These are phyloP conservation scores for Oreohelix idahoensis DNA, from an alignment of 1,140 invertebrate genomes.

Conservation along the genomic window DNA sequence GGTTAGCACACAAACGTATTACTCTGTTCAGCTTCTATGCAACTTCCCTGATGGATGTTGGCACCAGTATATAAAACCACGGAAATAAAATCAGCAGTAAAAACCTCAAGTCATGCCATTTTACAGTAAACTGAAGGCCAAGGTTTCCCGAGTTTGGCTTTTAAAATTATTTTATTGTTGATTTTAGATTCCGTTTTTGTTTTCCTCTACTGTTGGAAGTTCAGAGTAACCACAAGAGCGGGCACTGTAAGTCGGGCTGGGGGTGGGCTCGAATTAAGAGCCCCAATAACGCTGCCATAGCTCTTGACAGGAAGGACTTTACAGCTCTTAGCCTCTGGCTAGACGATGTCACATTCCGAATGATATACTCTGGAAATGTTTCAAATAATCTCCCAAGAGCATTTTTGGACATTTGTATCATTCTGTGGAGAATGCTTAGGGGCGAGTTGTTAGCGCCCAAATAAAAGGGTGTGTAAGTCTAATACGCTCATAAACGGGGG, in stretches of 20 bases:
- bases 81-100: not conserved
- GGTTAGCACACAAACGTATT: not conserved
- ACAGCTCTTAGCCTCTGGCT: not conserved
- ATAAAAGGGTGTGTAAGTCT: too few relatives aligned
- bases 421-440: too few relatives aligned
- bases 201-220: not conserved
- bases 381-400: too few relatives aligned
- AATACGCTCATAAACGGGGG: too few relatives aligned
- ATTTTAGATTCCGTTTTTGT: not conserved
- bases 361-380: too few relatives aligned
- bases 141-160: not conserved
- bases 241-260: not conserved
- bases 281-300: not conserved
- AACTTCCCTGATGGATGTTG: not conserved
- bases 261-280: not conserved
- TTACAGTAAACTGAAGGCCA: not conserved
- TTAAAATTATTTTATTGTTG: not conserved
- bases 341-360: too few relatives aligned
- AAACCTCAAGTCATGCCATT: not conserved
- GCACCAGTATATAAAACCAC: not conserved
- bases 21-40: not conserved
- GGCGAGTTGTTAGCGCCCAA: too few relatives aligned
- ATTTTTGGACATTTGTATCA: too few relatives aligned
- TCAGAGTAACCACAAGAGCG: not conserved
- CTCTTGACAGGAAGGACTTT: not conserved